These are phyloP conservation scores for Sarcophaga peregrina DNA, from an alignment of 1,140 invertebrate genomes.

Conservation along the genomic window DNA sequence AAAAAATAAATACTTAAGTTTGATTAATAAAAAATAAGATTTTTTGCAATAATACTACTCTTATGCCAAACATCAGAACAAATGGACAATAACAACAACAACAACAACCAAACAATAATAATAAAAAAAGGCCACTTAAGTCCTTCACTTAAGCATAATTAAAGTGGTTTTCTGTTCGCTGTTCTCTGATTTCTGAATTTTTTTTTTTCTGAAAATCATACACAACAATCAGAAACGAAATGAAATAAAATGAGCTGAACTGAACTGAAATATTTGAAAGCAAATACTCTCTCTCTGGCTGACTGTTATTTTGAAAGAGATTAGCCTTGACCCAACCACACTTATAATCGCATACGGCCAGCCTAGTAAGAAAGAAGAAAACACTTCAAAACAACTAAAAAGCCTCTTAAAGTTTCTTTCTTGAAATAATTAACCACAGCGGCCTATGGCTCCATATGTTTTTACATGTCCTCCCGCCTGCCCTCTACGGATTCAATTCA, in stretches of 20 bases:
- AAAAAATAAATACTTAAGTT: conserved; percentile 19
- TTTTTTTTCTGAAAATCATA: no score
- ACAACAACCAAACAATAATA: no score
- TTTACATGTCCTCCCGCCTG: no score
- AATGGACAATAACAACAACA: no score
- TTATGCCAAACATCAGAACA: background rate
- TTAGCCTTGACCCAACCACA: conserved; percentile 31
- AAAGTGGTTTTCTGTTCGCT: conserved; percentile 14
- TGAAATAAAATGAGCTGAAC: background rate
- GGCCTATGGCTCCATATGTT: background rate
- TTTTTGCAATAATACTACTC: conserved; percentile 29
- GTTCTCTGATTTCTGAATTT: background rate
- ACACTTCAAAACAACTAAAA: conserved; percentile 37
- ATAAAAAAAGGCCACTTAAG: conserved; percentile 8
- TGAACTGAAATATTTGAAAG: background rate
- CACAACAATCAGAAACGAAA: no score
- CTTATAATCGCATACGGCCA: background rate
- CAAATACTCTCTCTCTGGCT: background rate
- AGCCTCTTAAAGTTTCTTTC: conserved; percentile 35
- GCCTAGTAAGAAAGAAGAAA: background rate
- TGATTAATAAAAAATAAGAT: background rate
- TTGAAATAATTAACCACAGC: conserved; percentile 5
- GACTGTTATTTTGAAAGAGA: background rate
- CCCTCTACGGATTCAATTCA: no score
- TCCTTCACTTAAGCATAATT: conserved; percentile 36